Evolutionary conservation across 2,888 invertebrate genomes (phyloP), one percentile per base, ranked within the genome.

Genomic region (Acanthoscelides obtectus): DNA sequence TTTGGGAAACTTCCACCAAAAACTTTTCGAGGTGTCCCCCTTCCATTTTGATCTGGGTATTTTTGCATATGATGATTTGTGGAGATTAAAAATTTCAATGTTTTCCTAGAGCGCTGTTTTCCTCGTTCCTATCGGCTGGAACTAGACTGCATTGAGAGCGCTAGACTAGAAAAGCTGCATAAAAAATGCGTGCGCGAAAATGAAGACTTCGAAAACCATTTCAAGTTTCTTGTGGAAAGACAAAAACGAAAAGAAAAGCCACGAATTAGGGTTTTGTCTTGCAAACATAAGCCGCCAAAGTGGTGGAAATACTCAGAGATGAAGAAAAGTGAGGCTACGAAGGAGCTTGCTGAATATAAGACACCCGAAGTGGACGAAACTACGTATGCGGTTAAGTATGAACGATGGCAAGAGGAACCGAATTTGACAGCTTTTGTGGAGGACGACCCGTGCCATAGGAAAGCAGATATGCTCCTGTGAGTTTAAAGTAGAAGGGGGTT

Each of bases 91-190:
- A n/a, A n/a, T n/a, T n/a, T n/a, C n/a, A n/a, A n/a, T n/a, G n/a
- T 4, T 69, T 25, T 78, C 77, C 6, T 70, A 85, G 85, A 83
- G 70, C 79, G 80, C 71, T 77, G 89, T 0, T 89, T 89, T 79
- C 88, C 89, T 66, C 86, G 89, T 8, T 88, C 89, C 0, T 89
- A 88, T 78, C 87, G 87, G 75, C 89, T 87, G 74, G 89, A 90
- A 77, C 79, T 89, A 66, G 88, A 88, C 74, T 90, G 89, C 75
- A 84, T 88, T 64, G 86, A 84, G 72, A 86, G 86, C 67, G 82
- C 85, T 0, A 84, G 88, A 5, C 78, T 80, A 19, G 77, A 81
- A 68, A 82, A 82, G 72, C 72, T 85, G 5, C 84, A 84, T 70
- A 84, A 75, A 17, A 85, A 85, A 76, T 77, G 80, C 25, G 76